Base-by-base conservation (phyloP, 92 coral and sea anemone species). In the Parazoanthus swiftii region DNA sequence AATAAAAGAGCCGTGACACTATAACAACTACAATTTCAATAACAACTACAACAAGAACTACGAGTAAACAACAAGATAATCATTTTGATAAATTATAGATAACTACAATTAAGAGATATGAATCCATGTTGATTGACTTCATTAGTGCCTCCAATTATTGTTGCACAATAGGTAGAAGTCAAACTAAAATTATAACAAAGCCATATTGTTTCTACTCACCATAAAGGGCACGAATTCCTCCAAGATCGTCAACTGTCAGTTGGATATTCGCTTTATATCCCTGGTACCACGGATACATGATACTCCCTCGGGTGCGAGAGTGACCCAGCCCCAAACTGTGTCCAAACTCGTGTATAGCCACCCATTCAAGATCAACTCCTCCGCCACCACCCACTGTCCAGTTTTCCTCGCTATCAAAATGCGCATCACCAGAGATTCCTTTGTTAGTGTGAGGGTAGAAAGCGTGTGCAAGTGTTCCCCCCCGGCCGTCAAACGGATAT, bases 401-500 rank as follows among this genome's bases (percentile, higher is more conserved):
- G 1, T 8, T 4, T 59, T 88, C 89, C 8, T 87, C 89, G 29
- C 51, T 77, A 44, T 87, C 89, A 87, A 87, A 87, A 63, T 87
- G 89, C 76, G 59, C 59, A 14, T 54, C 59, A 54, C 59, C 59
- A 54, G 59, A 54, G 59, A 54, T 54, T 54, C 59, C 76, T 71
- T 29, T 71, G 18, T 71, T 71, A n/a, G 33, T 20, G 76, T 71
- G 38, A 10, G 76, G 76, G 59, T 54, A 54, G 59, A 54, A 54
- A 11, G 59, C 59, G 18, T 54, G 59, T 3, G 59, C 59, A 18
- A 89, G 82, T 5, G 88, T 81, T 20, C 88, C 88, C 3, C 91
- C 91, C 1, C 14, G 29, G 20, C 91, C 91, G 67, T 89, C 91
- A 39, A 89, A 89, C 65, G 91, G 91, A 59, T 89, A 89, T 20